Conservation (phyloP, 2,113 vertebrate species). For the Tautogolabrus adspersus region DNA sequence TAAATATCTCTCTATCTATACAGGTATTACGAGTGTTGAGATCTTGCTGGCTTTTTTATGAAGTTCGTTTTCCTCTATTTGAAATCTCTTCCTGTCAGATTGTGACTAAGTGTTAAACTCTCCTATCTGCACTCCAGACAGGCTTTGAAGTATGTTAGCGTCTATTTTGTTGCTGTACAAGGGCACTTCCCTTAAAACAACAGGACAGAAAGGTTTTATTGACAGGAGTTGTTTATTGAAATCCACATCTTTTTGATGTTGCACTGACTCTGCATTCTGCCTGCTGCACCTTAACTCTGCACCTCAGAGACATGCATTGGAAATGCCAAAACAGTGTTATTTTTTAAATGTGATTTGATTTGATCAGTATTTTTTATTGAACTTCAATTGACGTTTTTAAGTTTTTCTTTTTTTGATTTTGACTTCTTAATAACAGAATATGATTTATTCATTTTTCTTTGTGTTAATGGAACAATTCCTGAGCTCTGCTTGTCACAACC, state of each 20-base stretch:
- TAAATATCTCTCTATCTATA: too few species aligned
- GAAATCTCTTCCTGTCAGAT: neutral
- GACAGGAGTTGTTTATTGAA: neutral
- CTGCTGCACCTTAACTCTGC: constrained; percentile 36
- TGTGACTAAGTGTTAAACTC: neutral
- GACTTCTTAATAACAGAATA: constrained; percentile 7
- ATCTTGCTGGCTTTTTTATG: neutral
- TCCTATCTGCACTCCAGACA: neutral
- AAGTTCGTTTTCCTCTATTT: neutral
- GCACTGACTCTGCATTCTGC: constrained; percentile 18
- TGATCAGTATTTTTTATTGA: neutral
- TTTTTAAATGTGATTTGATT: neutral
- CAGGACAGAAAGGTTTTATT: neutral
- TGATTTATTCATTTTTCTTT: constrained; percentile 16
- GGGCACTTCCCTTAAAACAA: constrained; percentile 22
- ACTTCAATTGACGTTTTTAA: neutral
- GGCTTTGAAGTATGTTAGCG: neutral
- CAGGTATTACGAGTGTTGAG: too few species aligned
- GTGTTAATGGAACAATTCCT: neutral
- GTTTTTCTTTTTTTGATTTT: constrained; percentile 10
- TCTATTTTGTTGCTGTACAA: neutral
- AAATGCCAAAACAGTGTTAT: constrained; percentile 70
- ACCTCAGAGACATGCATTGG: constrained; percentile 58
- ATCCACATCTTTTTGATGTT: neutral
- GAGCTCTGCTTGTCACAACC: neutral